Base-by-base conservation (phyloP, 1,140 invertebrate genomes). In the Drosophila ananassae region DNA sequence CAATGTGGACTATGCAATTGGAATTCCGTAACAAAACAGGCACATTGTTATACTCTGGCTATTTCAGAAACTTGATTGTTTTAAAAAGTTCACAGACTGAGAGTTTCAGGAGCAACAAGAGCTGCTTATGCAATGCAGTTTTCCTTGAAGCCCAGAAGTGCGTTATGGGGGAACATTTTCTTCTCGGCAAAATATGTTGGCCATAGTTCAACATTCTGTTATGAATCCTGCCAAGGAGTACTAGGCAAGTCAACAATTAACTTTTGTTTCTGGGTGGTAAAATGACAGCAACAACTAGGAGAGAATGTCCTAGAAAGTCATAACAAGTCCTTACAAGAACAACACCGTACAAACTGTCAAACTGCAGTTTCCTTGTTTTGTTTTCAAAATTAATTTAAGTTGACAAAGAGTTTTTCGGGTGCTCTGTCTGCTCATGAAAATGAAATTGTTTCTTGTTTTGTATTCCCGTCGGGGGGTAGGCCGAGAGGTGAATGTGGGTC, bases 201-300 rank as follows among this genome's bases (percentile, higher is more conserved):
- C 30, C 41, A n/a, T 47, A 47, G 64, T 47, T 67, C 28, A 66
- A 67, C 62, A 73, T 60, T 77, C 32, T 69, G 37, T 58, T 75
- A 75, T 85, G 63, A 73, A 85, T 85, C 80, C 85, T 87, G 82
- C 71, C 73, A 71, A 47, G 50, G 22, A 54, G 13, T 57, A 81
- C 58, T 73, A 47, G 58, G 56, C 59, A 66, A 85, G 81, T 74
- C 62, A 85, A 85, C 73, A 84, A 81, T 85, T 74, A 80, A 74
- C 59, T 77, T 79, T 73, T 74, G 34, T 53, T 48, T 44, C 9
- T 28, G 22, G 21, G 46, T 7, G 41, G 25, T 10, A 32, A 32
- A 41, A 62, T 39, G 37, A 28, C 51, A 55, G 47, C 34, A 32
- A 39, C 21, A 76, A 77, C 61, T 57, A 58, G 39, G 9, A n/a